Evolutionary conservation across 2,797 vertebrate species (phyloP).

Genomic region (Threskiornis aethiopicus): DNA sequence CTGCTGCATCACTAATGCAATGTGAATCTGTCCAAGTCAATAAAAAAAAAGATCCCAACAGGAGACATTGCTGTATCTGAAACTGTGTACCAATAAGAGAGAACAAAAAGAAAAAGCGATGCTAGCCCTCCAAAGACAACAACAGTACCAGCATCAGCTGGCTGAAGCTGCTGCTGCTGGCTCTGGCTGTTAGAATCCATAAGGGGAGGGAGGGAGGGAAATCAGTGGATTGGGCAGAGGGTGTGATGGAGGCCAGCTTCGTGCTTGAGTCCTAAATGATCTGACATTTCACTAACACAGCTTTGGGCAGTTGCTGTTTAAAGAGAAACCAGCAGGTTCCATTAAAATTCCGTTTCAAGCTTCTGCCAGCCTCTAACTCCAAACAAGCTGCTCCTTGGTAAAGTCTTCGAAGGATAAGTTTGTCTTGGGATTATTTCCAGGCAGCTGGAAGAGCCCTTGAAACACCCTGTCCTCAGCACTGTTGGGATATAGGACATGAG

Average conservation of each 20-base stretch:
- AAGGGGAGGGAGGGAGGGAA: neutral
- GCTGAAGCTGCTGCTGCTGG: neutral
- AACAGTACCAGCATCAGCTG: neutral
- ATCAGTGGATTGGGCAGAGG: neutral
- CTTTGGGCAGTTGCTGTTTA: neutral
- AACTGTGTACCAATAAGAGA: neutral
- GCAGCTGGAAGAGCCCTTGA: neutral
- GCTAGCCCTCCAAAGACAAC: neutral
- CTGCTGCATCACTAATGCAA: neutral
- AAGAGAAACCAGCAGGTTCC: neutral
- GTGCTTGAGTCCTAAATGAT: neutral
- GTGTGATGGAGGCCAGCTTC: neutral
- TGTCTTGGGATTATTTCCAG: neutral
- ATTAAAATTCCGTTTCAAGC: neutral
- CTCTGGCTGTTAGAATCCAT: neutral
- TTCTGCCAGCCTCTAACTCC: neutral
- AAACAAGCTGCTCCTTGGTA: neutral
- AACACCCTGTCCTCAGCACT: neutral
- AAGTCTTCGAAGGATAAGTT: neutral
- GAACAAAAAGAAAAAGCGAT: neutral
- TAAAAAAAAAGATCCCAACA: neutral
- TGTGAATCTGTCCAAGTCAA: neutral
- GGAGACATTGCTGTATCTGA: neutral
- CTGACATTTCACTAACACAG: neutral
- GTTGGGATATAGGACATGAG: rapidly evolving